Conservation (phyloP, 2,888 invertebrate species). For the Dilophus febrilis region DNA sequence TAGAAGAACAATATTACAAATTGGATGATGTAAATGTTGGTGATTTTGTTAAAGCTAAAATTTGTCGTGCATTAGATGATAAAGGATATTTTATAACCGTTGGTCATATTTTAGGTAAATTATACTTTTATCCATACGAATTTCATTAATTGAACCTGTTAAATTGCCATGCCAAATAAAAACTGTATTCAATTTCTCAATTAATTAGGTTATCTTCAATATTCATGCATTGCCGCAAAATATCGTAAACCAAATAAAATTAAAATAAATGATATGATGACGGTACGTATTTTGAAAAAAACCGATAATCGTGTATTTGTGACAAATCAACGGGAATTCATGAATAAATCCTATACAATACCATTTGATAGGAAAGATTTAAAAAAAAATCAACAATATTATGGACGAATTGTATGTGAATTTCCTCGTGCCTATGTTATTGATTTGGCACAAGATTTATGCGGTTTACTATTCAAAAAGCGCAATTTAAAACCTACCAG, state of each 20-base stretch:
- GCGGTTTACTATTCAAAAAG: conserved; percentile 25
- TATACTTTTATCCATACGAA: background rate
- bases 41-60: conserved; percentile 35
- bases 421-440: conserved; percentile 18
- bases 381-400: conserved; percentile 27
- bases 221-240: conserved; percentile 33
- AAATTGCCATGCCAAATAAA: background rate
- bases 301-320: conserved; percentile 28
- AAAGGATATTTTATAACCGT: conserved; percentile 34
- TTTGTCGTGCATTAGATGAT: conserved; percentile 32
- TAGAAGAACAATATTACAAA: conserved; percentile 39
- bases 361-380: too few relatives aligned
- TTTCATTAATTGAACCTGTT: too few relatives aligned
- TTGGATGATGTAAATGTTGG: conserved; percentile 35
- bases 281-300: conserved; percentile 41
- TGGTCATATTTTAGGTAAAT: conserved; percentile 35
- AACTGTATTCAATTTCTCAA: conserved; percentile 4
- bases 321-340: conserved; percentile 47
- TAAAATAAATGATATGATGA: conserved; percentile 35
- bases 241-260: conserved; percentile 30
- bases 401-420: conserved; percentile 25
- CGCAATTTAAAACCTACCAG: too few relatives aligned
- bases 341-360: conserved; percentile 17
- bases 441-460: conserved; percentile 28
- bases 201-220: conserved; percentile 36